Evolutionary conservation across 2,113 vertebrate species (phyloP).

Genomic region (Myrmecobius fasciatus): DNA sequence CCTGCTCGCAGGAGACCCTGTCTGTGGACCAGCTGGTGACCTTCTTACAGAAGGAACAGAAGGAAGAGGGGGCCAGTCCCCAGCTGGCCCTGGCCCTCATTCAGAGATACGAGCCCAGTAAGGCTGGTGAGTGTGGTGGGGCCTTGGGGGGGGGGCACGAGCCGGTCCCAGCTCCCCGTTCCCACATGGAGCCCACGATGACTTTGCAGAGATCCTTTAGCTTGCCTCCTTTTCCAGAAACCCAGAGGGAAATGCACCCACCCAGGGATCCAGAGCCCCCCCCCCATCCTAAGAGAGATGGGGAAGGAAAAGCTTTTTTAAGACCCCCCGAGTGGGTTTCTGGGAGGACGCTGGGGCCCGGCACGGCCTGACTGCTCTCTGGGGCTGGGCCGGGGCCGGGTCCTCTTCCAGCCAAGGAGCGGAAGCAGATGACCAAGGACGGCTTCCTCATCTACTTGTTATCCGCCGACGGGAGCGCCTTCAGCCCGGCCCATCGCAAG

Average conservation of each 20-base stretch:
- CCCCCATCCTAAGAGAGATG: no score
- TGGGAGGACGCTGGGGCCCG: not conserved
- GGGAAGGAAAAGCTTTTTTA: not conserved
- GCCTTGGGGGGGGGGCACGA: not conserved
- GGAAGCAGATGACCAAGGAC: constrained; percentile 91
- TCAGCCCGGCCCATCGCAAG: constrained; percentile 86
- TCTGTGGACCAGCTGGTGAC: constrained; percentile 85
- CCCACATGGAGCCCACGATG: not conserved
- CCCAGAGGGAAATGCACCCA: not conserved
- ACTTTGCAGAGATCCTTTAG: no score
- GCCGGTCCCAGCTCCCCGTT: not conserved
- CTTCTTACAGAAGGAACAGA: constrained; percentile 89
- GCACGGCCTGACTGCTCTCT: not conserved
- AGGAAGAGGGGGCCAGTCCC: constrained; percentile 85
- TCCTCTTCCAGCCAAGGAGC: constrained; percentile 87
- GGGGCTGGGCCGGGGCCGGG: not conserved
- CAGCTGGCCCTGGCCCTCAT: constrained; percentile 88
- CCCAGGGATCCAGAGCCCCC: no score
- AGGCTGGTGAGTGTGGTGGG: constrained; percentile 83
- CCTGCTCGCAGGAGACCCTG: constrained; percentile 83
- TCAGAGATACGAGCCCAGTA: constrained; percentile 91
- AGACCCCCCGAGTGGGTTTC: not conserved
- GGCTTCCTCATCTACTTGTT: constrained; percentile 95
- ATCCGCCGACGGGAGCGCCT: constrained; percentile 87
- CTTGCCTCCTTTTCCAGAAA: not conserved